phyloP scores from a whole-genome alignment of 2,888 invertebrate species.

The Parapristionchus giblindavisi region DNA sequence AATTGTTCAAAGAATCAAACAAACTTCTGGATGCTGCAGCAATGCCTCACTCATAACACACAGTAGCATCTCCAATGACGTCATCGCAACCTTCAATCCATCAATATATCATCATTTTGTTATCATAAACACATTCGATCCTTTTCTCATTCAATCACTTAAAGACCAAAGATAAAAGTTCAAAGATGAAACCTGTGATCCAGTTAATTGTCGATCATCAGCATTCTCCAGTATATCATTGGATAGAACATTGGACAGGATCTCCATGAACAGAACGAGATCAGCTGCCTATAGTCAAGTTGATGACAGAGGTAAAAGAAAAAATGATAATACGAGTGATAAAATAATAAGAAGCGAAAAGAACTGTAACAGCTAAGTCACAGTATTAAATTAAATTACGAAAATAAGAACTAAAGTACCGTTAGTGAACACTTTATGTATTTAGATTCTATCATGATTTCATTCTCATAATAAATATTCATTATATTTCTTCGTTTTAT shows the following conservation, averaged over 20 bases:
- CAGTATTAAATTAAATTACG: no score
- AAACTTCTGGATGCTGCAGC: conserved; percentile 73
- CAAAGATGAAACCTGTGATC: conserved; percentile 45
- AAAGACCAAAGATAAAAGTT: background rate
- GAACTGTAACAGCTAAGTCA: no score
- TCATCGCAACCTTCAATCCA: conserved; percentile 44
- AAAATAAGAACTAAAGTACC: no score
- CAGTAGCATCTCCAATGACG: conserved; percentile 77
- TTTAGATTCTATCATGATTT: no score
- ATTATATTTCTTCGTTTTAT: no score
- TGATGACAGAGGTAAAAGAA: no score
- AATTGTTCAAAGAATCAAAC: conserved; percentile 12
- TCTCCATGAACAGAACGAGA: conserved; percentile 82
- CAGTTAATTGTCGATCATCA: conserved; percentile 45
- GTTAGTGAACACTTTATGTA: no score
- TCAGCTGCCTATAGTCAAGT: conserved; percentile 79
- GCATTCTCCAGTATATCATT: conserved; percentile 73
- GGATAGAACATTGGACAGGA: conserved; percentile 77
- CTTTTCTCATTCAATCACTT: background rate
- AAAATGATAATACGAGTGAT: no score
- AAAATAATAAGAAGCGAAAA: no score
- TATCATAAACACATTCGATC: background rate
- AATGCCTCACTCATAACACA: conserved; percentile 80
- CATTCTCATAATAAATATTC: no score
- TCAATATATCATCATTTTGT: no score